Conservation (phyloP, 23 tunicate species). For the Ascidia mentula region DNA sequence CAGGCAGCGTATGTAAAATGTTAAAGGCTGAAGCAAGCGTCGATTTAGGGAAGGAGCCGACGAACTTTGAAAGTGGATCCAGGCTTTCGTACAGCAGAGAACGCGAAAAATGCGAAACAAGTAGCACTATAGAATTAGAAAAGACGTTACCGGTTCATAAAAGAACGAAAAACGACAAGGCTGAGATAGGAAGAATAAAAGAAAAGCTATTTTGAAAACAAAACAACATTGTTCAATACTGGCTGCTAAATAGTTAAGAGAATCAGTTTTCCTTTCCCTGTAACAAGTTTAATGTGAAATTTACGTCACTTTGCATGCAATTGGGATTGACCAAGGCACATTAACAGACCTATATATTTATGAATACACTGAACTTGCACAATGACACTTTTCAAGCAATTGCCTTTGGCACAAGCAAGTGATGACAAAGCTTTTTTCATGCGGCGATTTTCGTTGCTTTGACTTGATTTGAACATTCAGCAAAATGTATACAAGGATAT, state of each 20-base stretch:
- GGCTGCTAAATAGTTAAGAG: neutral
- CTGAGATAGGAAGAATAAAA: neutral
- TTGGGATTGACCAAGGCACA: neutral
- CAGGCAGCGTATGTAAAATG: slow-evolving; percentile 2
- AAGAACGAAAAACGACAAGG: neutral
- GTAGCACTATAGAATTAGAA: neutral
- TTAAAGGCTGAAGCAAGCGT: slow-evolving; percentile 3
- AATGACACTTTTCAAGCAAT: neutral
- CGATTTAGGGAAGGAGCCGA: no score
- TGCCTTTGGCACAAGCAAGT: neutral
- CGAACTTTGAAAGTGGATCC: neutral
- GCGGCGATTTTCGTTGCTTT: no score
- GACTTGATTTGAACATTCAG: no score
- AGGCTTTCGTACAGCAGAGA: neutral
- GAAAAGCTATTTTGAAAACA: neutral
- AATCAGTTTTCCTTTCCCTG: no score
- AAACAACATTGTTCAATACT: neutral
- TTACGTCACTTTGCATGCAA: no score
- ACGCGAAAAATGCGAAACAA: no score
- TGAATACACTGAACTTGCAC: neutral
- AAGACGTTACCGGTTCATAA: neutral
- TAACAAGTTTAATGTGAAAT: no score
- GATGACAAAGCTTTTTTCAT: neutral
- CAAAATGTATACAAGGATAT: no score
- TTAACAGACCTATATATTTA: no score